These are phyloP conservation scores for Salticus scenicus DNA, from an alignment of 2,888 invertebrate genomes.

Conservation along the genomic window DNA sequence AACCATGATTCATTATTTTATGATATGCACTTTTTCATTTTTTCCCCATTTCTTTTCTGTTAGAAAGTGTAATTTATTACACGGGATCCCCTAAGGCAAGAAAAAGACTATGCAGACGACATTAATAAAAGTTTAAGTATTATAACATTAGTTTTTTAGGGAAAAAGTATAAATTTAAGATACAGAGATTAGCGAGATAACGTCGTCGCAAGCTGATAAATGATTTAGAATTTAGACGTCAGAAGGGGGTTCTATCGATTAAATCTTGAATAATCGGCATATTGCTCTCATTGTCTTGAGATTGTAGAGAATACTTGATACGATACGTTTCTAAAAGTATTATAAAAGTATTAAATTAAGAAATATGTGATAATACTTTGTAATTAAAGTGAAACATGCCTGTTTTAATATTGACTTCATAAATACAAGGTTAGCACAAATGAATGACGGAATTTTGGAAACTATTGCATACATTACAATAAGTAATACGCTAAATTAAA, in stretches of 20 bases:
- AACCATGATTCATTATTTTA: slow-evolving; percentile 67
- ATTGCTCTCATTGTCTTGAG: no score
- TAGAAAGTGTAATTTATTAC: slow-evolving; percentile 55
- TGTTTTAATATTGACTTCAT: no score
- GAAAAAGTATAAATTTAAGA: background rate
- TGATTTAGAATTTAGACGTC: background rate
- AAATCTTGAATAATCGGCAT: no score
- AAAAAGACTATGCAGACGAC: slow-evolving; percentile 34
- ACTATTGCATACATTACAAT: no score
- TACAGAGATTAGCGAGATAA: background rate
- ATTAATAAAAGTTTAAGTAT: slow-evolving; percentile 70
- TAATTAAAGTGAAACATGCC: no score
- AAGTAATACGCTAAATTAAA: no score
- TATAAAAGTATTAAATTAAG: no score
- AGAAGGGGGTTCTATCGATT: background rate
- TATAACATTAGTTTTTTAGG: slow-evolving; percentile 67
- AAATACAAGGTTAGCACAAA: no score
- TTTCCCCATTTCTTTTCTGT: slow-evolving; percentile 5
- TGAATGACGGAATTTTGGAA: no score
- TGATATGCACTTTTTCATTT: slow-evolving; percentile 51
- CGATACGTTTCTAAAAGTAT: no score
- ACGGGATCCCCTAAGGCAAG: slow-evolving; percentile 8
- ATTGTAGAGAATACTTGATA: no score
- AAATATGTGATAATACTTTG: no score
- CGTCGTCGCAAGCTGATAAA: background rate